Evolutionary conservation across 1,140 invertebrate genomes (phyloP), one percentile per base, ranked within the genome.

Genomic region (Mya arenaria): DNA sequence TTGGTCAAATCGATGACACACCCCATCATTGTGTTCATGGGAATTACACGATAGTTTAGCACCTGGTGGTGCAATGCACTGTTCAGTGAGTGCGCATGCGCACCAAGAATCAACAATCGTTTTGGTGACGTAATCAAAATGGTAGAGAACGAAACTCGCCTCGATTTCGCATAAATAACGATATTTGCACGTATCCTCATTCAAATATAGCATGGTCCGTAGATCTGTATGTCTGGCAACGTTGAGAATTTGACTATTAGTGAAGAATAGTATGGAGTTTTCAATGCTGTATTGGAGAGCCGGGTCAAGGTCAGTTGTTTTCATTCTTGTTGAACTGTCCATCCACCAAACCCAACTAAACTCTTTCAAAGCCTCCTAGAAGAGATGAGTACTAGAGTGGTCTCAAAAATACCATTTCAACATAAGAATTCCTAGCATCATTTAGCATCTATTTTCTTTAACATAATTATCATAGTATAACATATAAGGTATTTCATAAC

Each of bases 281-380:
- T 73, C n/a, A 41, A 41, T 63, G n/a, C 68, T 34, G 41, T 82
- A 82, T 3, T 4, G 10, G 32, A 82, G 5, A n/a, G 69, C 69
- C 36, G 37, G 32, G 36, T 82, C 79, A 6, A 82, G 55, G 41
- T 82, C 39, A 41, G 17, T 30, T 5, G 68, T 65, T 6, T 55
- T 71, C 13, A 73, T 72, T 41, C 79, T 36, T 4, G 72, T 60
- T 36, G 79, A 82, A 48, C 69, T 73, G 23, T 82, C 79, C 79
- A 82, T 82, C 79, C 79, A 82, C 79, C 79, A 82, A 25, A 82
- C 79, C 19, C 37, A 82, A 13, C 69, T 69, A 52, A 32, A 74
- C 28, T 82, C 79, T 58, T 23, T 17, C 10, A 52, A 52, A n/a
- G 48, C 48, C 19, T 52, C 48, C 48, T 52, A n/a, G n/a, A 23